Conservation (phyloP, 2,113 vertebrate species). For the Cariama cristata region DNA sequence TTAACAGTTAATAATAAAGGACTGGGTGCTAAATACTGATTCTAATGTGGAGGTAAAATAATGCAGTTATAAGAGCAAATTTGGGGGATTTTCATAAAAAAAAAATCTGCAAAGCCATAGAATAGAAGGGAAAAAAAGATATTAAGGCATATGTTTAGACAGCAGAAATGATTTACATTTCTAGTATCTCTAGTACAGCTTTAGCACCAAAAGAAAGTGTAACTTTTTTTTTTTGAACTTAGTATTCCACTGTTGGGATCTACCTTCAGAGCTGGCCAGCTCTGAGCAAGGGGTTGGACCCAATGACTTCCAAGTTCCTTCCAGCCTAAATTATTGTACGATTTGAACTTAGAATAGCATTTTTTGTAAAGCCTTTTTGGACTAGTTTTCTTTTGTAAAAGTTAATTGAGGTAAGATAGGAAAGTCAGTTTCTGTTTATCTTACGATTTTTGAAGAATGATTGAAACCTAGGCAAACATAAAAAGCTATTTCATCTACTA, state of each 20-base stretch:
- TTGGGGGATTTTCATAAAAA: not conserved
- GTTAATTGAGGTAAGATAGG: not conserved
- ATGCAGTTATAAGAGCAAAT: not conserved
- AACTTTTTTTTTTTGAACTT: not conserved
- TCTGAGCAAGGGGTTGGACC: not conserved
- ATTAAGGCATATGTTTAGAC: not conserved
- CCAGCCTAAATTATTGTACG: not conserved
- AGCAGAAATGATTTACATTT: not conserved
- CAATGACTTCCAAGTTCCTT: not conserved
- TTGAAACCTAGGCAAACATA: not conserved
- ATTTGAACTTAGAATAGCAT: not conserved
- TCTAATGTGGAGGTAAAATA: not conserved
- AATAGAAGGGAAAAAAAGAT: not conserved
- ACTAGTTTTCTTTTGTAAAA: not conserved
- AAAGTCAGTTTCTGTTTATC: constrained; percentile 20
- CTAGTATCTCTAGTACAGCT: not conserved
- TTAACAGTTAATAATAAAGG: constrained; percentile 38
- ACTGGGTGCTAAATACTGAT: not conserved
- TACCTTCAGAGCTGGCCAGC: not conserved
- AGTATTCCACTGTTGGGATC: not conserved
- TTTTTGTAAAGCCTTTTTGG: not conserved
- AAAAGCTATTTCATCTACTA: constrained; percentile 7
- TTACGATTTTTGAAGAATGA: not conserved
- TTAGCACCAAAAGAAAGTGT: not conserved
- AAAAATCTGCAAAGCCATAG: not conserved